Evolutionary conservation across 2,797 vertebrate species (phyloP).

Genomic region (Leptodactylus fallax): DNA sequence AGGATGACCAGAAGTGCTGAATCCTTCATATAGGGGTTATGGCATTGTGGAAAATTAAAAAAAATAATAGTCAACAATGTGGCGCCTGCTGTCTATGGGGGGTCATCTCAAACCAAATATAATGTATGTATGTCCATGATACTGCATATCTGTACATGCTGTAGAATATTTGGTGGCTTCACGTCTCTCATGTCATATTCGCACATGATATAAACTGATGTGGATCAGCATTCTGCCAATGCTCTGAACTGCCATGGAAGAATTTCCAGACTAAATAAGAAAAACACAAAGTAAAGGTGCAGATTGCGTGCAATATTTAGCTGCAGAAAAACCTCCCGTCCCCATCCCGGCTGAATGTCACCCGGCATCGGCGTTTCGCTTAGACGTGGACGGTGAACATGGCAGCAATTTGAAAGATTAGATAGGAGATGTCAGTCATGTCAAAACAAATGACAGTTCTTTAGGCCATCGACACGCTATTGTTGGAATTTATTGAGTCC

Average conservation of each 20-base stretch:
- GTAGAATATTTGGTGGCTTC: too few relatives aligned
- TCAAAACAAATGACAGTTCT: slow-evolving; percentile 58
- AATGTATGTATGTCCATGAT: too few relatives aligned
- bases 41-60: too few relatives aligned
- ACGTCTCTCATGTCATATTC: neutral
- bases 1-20: too few relatives aligned
- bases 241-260: slow-evolving; percentile 39
- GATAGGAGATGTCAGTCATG: slow-evolving; percentile 57
- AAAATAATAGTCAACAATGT: too few relatives aligned
- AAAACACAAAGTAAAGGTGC: slow-evolving; percentile 10
- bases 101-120: too few relatives aligned
- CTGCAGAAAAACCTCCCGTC: slow-evolving; percentile 21
- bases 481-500: slow-evolving; percentile 57
- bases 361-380: slow-evolving; percentile 27
- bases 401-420: slow-evolving; percentile 55
- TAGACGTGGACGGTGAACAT: slow-evolving; percentile 36
- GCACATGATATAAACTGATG: slow-evolving; percentile 42
- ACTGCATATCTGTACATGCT: too few relatives aligned
- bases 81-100: too few relatives aligned
- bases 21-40: too few relatives aligned
- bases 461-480: slow-evolving; percentile 49
- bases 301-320: slow-evolving; percentile 37
- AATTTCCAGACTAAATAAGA: slow-evolving; percentile 29
- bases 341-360: slow-evolving; percentile 47
- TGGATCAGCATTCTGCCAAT: slow-evolving; percentile 31